Evolutionary conservation across 2,113 vertebrate genomes (phyloP), one percentile per base, ranked within the genome.

Genomic region (Meles meles): DNA sequence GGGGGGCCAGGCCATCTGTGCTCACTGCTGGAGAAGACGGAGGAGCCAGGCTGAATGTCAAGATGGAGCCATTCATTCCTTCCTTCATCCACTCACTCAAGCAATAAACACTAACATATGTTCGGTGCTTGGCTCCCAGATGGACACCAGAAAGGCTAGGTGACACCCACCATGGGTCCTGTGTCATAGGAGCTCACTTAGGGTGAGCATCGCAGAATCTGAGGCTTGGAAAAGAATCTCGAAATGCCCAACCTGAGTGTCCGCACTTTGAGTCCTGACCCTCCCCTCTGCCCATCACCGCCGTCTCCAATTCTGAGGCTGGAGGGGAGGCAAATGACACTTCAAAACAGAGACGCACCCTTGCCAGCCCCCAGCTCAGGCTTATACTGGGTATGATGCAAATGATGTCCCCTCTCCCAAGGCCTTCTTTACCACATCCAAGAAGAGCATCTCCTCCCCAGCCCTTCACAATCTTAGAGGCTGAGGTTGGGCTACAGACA

Each of bases 51-150:
- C 27, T 63, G 63, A 67, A 42, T 13, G 34, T 5, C 0, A 21
- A 52, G 84, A 49, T 29, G 27, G n/a, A 81, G 29, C 42, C 57
- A 23, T 15, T 99, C 99, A 92, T 99, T 99, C 92, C 37, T 42
- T 65, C 69, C 7, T 69, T 34, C 67, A 18, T 47, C 31, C 7
- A 23, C 6, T 90, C 39, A 31, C 37, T 61, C 17, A 47, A 13
- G 76, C 21, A 57, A 13, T 39, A 31, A 71, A 99, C 96, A 52
- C 98, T 93, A 89, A 77, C 15, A 7, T 9, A n/a, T 9, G 5
- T 61, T 49, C 21, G 74, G 11, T 20, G 52, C 79, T 81, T 52
- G 83, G 21, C 61, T 90, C 4, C 14, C 31, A 72, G 61, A 34
- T n/a, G 8, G 37, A 52, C 5, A 17, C 13, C 84, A 69, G 55